Evolutionary conservation across 2,888 invertebrate species (phyloP).

Genomic region (Drosophila colorata): DNA sequence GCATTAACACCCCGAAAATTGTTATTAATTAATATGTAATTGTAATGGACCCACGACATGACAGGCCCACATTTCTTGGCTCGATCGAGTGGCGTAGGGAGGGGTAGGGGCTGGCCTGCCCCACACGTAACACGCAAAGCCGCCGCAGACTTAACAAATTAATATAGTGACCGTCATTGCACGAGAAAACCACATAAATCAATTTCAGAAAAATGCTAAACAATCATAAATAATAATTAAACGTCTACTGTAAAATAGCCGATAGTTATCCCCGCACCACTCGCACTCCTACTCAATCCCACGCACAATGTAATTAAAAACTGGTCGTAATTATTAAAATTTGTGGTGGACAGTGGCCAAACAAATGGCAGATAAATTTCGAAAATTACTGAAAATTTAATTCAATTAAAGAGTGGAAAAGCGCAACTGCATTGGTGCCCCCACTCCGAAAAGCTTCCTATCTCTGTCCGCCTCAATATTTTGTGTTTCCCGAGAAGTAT

Average conservation of each 20-base stretch:
- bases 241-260: constrained; percentile 43
- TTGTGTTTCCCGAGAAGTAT: neutral
- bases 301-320: constrained; percentile 59
- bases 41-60: constrained; percentile 71
- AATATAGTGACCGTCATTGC: constrained; percentile 68
- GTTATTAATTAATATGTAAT: constrained; percentile 80
- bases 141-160: constrained; percentile 72
- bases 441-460: constrained; percentile 1
- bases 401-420: constrained; percentile 42
- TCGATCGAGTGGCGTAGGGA: neutral
- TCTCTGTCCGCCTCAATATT: constrained; percentile 2
- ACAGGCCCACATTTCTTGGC: constrained; percentile 34
- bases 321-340: constrained; percentile 69
- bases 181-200: constrained; percentile 76
- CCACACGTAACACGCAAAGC: constrained; percentile 22
- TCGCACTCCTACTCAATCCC: neutral
- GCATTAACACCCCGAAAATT: constrained; percentile 71
- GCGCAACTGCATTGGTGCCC: constrained; percentile 1
- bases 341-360: constrained; percentile 59
- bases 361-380: constrained; percentile 60
- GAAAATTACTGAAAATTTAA: constrained; percentile 43
- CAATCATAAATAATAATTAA: constrained; percentile 81
- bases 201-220: constrained; percentile 74
- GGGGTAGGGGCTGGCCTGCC: neutral
- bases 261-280: neutral